phyloP scores from a whole-genome alignment of 2,888 invertebrate genomes.

The Tetramorium bicarinatum region DNA sequence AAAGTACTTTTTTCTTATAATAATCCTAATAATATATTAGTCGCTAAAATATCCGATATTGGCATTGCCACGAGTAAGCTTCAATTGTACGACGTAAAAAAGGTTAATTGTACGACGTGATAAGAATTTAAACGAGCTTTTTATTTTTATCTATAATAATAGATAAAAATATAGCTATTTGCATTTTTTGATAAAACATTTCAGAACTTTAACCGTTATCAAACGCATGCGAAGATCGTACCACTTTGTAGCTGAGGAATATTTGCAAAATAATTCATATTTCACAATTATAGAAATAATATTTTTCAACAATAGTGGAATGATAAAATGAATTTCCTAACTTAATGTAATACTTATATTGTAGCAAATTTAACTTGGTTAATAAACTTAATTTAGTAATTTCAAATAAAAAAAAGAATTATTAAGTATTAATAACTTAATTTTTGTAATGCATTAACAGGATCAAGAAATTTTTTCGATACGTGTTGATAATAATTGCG shows the following conservation, averaged over 20 bases:
- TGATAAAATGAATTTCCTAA: neutral
- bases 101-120: neutral
- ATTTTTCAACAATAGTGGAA: neutral
- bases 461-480: neutral
- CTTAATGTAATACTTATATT: neutral
- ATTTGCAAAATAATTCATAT: neutral
- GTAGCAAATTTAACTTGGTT: neutral
- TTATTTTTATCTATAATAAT: neutral
- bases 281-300: neutral
- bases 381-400: neutral
- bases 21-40: neutral
- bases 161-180: too few relatives aligned
- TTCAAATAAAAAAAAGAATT: neutral
- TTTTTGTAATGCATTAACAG: neutral
- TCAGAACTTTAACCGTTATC: neutral
- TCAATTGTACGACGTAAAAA: too few relatives aligned
- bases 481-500: neutral
- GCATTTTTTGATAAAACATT: neutral
- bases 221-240: neutral
- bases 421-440: neutral
- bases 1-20: neutral
- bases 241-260: neutral
- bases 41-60: neutral
- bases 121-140: neutral
- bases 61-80: neutral